Evolutionary conservation across 2,113 vertebrate species (phyloP), one percentile per base, ranked within the genome.

Genomic region (Phaethon lepturus): DNA sequence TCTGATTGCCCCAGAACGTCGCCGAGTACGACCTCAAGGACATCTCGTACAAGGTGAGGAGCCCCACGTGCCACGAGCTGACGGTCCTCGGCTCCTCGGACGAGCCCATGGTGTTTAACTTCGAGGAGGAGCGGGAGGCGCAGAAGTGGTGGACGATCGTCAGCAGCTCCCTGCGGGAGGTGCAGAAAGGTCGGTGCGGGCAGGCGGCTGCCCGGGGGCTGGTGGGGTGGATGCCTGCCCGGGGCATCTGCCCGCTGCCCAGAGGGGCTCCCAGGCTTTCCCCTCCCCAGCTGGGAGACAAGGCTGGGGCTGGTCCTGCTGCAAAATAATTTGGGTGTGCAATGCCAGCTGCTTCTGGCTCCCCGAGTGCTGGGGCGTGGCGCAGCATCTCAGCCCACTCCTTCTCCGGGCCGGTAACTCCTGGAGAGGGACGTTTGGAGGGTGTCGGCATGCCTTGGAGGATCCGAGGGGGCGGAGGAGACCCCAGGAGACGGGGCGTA

Each of bases 81-180:
- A 91, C 74, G 5, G 93, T 98, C 1, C 94, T 83, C 2, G 93
- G 97, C 17, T 97, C 98, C 4, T 97, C 98, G 0, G 97, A 98
- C 1, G 97, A 98, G 92, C 98, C 98, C 66, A 75, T 98, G 86
- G 93, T 97, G 72, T 98, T 99, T 64, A 98, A 97, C 95, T 99
- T 99, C 73, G 98, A 98, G 85, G 98, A 98, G 7, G 98, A 99
- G 96, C 98, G 97, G 15, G 99, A 99, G 82, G 99, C 98, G 0
- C 98, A 99, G 96, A 98, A 98, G 89, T 99, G 99, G 99, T 99
- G 98, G 92, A 99, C 98, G 0, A 98, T 99, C 66, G 96, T 99
- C 66, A 98, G 98, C 98, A 99, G 98, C 25, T 99, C 99, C 3
- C 97, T 99, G 23, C 93, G 98, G 40, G 99, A 99, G 92, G 97